Base-by-base conservation (phyloP, 2,888 invertebrate genomes). In the Glyphotaelius pellucidus region DNA sequence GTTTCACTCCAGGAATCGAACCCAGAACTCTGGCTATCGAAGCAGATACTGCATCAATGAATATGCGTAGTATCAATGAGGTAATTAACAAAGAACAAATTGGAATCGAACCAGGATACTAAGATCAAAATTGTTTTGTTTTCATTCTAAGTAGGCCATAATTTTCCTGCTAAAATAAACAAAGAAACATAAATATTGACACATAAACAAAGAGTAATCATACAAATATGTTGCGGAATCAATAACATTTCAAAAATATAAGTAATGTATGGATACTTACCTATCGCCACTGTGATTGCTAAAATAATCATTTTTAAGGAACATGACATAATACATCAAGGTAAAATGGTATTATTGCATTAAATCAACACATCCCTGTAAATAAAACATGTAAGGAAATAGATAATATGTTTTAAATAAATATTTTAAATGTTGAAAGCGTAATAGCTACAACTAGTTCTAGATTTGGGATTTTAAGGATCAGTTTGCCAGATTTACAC, bases 381-480 rank as follows among this genome's bases (percentile, higher is more conserved):
- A 67, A 67, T 25, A 67, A 67, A 67, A 1, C 67, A 67, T 67
- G 67, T 25, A n/a, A 67, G n/a, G 25, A 67, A 9, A 67, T n/a
- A 67, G 25, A 7, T 25, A 67, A 67, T 2, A 47, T 3, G 47
- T 47, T 67, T 25, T 7, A 67, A 9, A 4, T 67, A 1, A 15
- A n/a, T n/a, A 67, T 25, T 67, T 67, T 2, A 87, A 52, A 30
- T 31, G n/a, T 87, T 30, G 87, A 87, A 91, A 91, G 91, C 91
- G n/a, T 79, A 81, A n/a, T 90, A n/a, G 32, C 89, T 90, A 90
- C 89, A 47, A 80, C 90, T 91, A 91, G 81, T 79, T 91, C 91
- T 91, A 91, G 42, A 15, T 35, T 89, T 84, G 85, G 91, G 91
- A 91, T 89, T 81, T 88, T 88, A 81, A 91, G 83, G 91, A 83